Base-by-base conservation (phyloP, 2,888 invertebrate species). In the Trilocha varians region DNA sequence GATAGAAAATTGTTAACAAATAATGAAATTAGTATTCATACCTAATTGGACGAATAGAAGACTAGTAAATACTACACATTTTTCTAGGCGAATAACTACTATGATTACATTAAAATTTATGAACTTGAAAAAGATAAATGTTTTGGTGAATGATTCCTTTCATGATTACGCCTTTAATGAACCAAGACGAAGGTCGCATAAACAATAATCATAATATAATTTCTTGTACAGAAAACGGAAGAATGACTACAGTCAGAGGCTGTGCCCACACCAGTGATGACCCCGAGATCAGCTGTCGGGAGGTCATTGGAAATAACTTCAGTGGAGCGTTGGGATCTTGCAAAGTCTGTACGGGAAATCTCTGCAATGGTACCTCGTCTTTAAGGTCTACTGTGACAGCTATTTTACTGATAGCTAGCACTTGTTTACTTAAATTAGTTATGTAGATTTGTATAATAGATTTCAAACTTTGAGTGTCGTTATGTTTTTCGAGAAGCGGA, bases 321-420 rank as follows among this genome's bases (percentile, higher is more conserved):
- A 41, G 34, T 4, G 65, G 57, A 1, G 44, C 46, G 1, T 34
- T 70, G 1, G 40, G 43, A 2, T 47, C 49, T 2, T 79, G 78
- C 43, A 33, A 42, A 2, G 45, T 74, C 1, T 79, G 79, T 44
- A 50, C 53, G 0, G 60, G 47, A 3, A 65, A 74, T 4, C 54
- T 65, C 0, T 79, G 79, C 44, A 79, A 79, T n/a, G n/a, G n/a
- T n/a, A n/a, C n/a, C 48, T 57, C 70, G 0, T 67, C 71, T 0
- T 39, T 45, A 0, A 66, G 46, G 43, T 42, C 49, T 3, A 43
- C 52, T 3, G 33, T 52, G 5, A 49, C 63, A 1, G 38, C 16
- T 6, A n/a, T 16, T 5, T 38, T 38, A 38, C 13, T 38, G 6
- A 17, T 41, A 39, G 40, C 33, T 38, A 33, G 17, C 32, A 16